Conservation (phyloP, 2,888 invertebrate species). For the Dyspetes luteomarginatus region DNA sequence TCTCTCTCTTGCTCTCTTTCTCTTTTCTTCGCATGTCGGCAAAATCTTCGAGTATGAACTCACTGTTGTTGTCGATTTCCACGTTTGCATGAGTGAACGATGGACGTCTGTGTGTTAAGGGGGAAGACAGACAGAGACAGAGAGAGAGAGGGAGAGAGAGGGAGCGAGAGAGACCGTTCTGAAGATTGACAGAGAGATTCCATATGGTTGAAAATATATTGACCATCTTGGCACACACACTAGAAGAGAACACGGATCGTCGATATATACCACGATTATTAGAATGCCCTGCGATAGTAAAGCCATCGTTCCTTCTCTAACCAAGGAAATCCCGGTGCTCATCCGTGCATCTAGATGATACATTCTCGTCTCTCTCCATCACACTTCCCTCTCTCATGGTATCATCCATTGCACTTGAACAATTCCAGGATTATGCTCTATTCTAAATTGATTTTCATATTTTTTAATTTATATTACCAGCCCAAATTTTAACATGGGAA, state of each 20-base stretch:
- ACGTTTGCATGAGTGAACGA: conserved; percentile 23
- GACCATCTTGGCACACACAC: conserved; percentile 57
- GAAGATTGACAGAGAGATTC: conserved; percentile 70
- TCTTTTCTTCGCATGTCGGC: not conserved
- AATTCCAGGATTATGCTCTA: no score
- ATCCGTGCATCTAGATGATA: not conserved
- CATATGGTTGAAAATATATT: conserved; percentile 67
- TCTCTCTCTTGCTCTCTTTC: conserved; percentile 5
- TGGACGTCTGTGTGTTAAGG: conserved; percentile 24
- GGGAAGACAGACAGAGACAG: conserved; percentile 18
- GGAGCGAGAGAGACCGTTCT: conserved; percentile 32
- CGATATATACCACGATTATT: conserved; percentile 44
- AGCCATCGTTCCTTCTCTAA: conserved; percentile 6
- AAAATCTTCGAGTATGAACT: conserved; percentile 21
- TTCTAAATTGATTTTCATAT: no score
- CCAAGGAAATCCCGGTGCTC: not conserved
- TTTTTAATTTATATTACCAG: no score
- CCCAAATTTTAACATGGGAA: no score
- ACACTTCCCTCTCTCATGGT: not conserved
- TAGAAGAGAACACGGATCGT: conserved; percentile 12
- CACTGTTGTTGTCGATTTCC: conserved; percentile 19
- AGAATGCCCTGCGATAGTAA: conserved; percentile 8
- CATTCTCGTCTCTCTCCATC: not conserved
- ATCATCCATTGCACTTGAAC: no score
- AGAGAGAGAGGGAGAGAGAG: conserved; percentile 43